Evolutionary conservation across 2,888 invertebrate genomes (phyloP), one percentile per base, ranked within the genome.

Genomic region (Acrobeloides nanus): DNA sequence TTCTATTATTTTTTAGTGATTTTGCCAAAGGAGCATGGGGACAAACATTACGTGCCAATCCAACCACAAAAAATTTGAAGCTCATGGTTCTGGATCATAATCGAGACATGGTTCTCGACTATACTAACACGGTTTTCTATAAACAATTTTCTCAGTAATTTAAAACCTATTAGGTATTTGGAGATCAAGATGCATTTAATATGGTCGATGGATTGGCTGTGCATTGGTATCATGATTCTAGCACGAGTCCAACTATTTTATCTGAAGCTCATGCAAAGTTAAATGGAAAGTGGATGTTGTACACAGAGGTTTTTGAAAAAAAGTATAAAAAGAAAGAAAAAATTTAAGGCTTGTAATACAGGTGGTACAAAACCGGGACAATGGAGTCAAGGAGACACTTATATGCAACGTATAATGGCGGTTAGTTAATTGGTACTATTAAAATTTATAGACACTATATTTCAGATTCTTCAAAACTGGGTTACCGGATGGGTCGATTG

Each of bases 401-500:
- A 87, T 67, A 79, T 83, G 1, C 59, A 72, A 38, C 78, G 83
- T 53, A 69, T 72, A 10, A 57, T 70, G n/a, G n/a, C n/a, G n/a
- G n/a, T n/a, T n/a, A n/a, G n/a, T n/a, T n/a, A n/a, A n/a, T n/a
- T n/a, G n/a, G n/a, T n/a, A n/a, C n/a, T n/a, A n/a, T n/a, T n/a
- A n/a, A n/a, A n/a, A n/a, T n/a, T n/a, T n/a, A n/a, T n/a, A n/a
- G n/a, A n/a, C n/a, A n/a, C n/a, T n/a, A n/a, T n/a, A n/a, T n/a
- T n/a, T 42, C 51, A 59, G 40, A 47, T 51, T 48, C 51, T 12
- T 57, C 51, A 37, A 8, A 34, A 29, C 41, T 43, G 45, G 46
- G 82, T 84, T 0, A 80, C 81, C 18, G 88, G 86, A 1, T 90
- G 89, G 88, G 80, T 86, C 0, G 89, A 90, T 74, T 90, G 89